These are phyloP conservation scores for Tarsius wallacei DNA, from an alignment of 2,797 vertebrate species.

Conservation along the genomic window DNA sequence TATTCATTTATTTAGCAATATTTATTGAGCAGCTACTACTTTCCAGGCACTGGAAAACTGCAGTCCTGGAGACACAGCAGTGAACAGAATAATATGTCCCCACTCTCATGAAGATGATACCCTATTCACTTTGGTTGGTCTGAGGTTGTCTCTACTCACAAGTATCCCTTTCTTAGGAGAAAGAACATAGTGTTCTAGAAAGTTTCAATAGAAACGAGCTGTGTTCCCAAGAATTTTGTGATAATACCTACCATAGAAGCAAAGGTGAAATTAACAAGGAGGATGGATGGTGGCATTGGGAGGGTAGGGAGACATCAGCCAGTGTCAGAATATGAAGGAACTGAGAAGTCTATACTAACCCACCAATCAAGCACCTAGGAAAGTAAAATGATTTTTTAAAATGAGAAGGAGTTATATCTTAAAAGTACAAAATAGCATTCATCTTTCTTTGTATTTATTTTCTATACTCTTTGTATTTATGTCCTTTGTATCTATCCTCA, in stretches of 20 bases:
- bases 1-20: slow-evolving; percentile 9
- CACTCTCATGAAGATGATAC: background rate
- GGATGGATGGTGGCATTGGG: background rate
- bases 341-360: background rate
- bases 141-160: background rate
- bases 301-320: background rate
- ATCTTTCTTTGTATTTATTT: slow-evolving; percentile 20
- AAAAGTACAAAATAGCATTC: background rate
- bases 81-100: background rate
- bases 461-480: background rate
- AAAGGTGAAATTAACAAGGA: background rate
- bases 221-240: background rate
- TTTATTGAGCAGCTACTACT: background rate
- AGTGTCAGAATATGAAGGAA: background rate
- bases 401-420: background rate
- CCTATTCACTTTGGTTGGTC: background rate
- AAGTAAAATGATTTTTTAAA: background rate
- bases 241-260: background rate
- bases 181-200: background rate
- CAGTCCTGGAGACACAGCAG: background rate
- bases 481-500: background rate
- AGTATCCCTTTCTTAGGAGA: background rate
- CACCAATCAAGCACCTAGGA: background rate
- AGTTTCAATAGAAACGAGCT: background rate
- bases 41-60: background rate